Percentiles rank a stretch among this genome's conserved stretches.
These are phyloP conservation scores for Eptesicus fuscus DNA, from an alignment of 2,113 vertebrate genomes.

Conservation along the genomic window DNA sequence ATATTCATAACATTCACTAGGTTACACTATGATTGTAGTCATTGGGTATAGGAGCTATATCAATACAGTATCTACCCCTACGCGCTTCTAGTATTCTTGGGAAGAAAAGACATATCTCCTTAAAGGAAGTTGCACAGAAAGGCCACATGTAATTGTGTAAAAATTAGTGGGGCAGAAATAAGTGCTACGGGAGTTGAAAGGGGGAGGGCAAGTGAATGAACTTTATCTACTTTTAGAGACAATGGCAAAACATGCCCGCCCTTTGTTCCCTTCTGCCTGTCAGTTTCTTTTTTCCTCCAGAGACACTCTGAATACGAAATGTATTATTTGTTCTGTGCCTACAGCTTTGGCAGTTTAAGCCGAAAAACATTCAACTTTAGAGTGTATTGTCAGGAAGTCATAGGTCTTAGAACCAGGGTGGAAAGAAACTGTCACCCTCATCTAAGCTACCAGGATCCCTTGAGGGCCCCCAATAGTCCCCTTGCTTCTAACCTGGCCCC, in stretches of 20 bases:
- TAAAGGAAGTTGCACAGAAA: constrained; percentile 4
- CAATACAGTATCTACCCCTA: background rate
- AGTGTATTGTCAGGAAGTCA: constrained; percentile 68
- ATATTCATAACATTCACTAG: background rate
- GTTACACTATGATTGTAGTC: background rate
- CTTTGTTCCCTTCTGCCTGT: constrained; percentile 49
- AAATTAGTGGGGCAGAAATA: constrained; percentile 34
- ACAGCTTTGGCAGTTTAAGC: constrained; percentile 62
- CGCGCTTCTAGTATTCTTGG: background rate
- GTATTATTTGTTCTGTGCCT: constrained; percentile 60
- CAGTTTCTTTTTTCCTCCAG: constrained; percentile 39
- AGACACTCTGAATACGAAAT: constrained; percentile 55
- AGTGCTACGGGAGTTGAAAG: background rate
- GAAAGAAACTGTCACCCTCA: background rate
- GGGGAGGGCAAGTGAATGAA: background rate
- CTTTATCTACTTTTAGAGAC: constrained; percentile 47
- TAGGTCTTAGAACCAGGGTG: background rate
- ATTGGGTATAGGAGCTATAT: background rate
- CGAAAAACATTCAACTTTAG: constrained; percentile 1
- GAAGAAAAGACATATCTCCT: constrained; percentile 11
- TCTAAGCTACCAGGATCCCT: background rate
- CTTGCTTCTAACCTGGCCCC: background rate
- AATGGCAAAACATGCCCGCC: background rate
- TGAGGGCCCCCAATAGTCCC: background rate
- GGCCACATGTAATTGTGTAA: constrained; percentile 12